Percentiles rank a stretch among this genome's conserved stretches.
Conservation (phyloP, 1,140 invertebrate genomes). For the Brevipalpus yothersi region DNA sequence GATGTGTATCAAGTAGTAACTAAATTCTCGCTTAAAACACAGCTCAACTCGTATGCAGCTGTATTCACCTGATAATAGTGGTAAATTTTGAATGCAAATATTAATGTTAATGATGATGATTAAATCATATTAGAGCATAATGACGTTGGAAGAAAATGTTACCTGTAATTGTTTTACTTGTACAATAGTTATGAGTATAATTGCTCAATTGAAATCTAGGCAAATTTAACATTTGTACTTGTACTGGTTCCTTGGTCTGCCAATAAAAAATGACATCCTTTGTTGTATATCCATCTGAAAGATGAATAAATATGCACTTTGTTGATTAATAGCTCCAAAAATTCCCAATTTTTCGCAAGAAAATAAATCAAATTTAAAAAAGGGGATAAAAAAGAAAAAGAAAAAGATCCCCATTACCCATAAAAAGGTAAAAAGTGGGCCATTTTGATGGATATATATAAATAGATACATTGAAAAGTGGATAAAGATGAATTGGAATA, state of each 20-base stretch:
- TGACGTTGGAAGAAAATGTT: neutral
- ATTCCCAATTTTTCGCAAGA: neutral
- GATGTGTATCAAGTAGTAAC: constrained; percentile 90
- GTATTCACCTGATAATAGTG: constrained; percentile 32
- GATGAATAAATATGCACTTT: neutral
- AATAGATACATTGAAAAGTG: no score
- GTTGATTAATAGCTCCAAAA: neutral
- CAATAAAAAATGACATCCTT: constrained; percentile 76
- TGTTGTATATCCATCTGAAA: constrained; percentile 72
- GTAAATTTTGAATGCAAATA: no score
- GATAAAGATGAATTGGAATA: no score
- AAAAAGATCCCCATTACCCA: no score
- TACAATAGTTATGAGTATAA: constrained; percentile 73
- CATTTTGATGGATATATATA: no score
- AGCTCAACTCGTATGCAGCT: constrained; percentile 85
- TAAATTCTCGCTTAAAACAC: constrained; percentile 85
- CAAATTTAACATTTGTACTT: constrained; percentile 71
- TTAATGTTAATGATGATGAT: neutral
- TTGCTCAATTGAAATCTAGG: constrained; percentile 77
- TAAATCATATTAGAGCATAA: neutral
- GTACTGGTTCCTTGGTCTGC: constrained; percentile 78
- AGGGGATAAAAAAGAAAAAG: no score
- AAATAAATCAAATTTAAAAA: neutral
- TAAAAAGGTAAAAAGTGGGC: no score
- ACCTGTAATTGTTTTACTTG: constrained; percentile 65